A percentile compares a stretch with the other conserved stretches of the same genome.
Evolutionary conservation across 2,113 vertebrate genomes (phyloP).

Genomic region (Nicator chloris): DNA sequence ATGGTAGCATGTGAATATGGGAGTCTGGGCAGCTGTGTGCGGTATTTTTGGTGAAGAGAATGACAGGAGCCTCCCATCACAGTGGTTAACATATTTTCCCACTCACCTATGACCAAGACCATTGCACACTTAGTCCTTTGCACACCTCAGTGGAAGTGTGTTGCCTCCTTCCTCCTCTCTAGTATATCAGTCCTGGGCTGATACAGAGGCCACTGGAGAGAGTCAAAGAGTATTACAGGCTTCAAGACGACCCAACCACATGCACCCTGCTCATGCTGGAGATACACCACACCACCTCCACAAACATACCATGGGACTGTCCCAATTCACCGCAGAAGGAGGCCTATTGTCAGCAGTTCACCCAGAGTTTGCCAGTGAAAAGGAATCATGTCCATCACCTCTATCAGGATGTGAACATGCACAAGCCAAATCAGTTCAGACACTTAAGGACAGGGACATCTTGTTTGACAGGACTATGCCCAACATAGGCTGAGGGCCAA

Average conservation of each 20-base stretch:
- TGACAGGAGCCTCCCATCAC: accelerated
- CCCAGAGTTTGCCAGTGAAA: accelerated
- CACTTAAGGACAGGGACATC: no score
- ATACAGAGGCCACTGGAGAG: not conserved
- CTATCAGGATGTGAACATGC: not conserved
- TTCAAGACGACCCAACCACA: not conserved
- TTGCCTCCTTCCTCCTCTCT: not conserved
- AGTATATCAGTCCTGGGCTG: not conserved
- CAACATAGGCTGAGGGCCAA: not conserved
- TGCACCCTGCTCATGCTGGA: accelerated
- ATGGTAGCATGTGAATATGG: not conserved
- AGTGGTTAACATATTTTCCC: not conserved
- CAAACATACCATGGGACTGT: accelerated
- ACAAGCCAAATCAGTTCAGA: not conserved
- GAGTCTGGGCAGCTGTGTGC: not conserved
- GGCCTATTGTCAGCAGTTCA: not conserved
- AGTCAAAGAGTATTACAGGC: not conserved
- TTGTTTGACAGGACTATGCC: not conserved
- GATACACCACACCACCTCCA: accelerated
- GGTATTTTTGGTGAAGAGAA: not conserved
- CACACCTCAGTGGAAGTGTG: not conserved
- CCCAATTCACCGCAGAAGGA: accelerated
- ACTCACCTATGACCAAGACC: not conserved
- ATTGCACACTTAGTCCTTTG: not conserved
- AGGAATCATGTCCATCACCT: not conserved